These are phyloP conservation scores for Stenichneumon culpator DNA, from an alignment of 2,888 invertebrate species.

Conservation along the genomic window DNA sequence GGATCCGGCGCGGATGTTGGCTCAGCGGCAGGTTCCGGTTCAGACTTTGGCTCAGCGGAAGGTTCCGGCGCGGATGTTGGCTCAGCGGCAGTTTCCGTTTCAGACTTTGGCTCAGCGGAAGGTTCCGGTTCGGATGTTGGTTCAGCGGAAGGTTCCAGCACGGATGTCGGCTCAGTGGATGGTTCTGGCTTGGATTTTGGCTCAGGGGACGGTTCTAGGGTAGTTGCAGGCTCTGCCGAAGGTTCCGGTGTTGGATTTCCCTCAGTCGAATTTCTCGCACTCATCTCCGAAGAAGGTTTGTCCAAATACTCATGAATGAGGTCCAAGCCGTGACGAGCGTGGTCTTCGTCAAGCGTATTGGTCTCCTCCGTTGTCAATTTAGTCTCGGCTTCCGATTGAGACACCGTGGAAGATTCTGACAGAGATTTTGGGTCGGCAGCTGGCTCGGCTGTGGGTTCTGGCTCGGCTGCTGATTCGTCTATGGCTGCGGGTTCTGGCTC, in stretches of 20 bases:
- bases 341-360: too few species aligned
- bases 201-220: constrained; percentile 60
- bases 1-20: constrained; percentile 72
- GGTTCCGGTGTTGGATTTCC: constrained; percentile 68
- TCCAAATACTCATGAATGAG: constrained; percentile 48
- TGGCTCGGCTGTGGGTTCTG: constrained; percentile 63
- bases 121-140: constrained; percentile 71
- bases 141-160: constrained; percentile 75
- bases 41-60: constrained; percentile 72
- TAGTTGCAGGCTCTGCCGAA: constrained; percentile 73
- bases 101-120: constrained; percentile 66
- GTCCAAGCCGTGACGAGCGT: not conserved
- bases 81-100: constrained; percentile 69
- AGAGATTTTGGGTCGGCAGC: constrained; percentile 61
- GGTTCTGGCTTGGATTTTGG: constrained; percentile 50
- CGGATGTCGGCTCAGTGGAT: constrained; percentile 6
- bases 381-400: not conserved
- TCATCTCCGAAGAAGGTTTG: constrained; percentile 71
- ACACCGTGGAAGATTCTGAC: not conserved
- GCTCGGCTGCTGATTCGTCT: constrained; percentile 66
- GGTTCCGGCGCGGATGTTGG: constrained; percentile 72
- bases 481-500: constrained; percentile 43
- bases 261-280: not conserved
- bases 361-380: not conserved
- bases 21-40: constrained; percentile 73